A percentile compares a stretch with the other conserved stretches of the same genome.
Evolutionary conservation across 1,140 invertebrate species (phyloP).

Genomic region (Harpegnathos saltator): DNA sequence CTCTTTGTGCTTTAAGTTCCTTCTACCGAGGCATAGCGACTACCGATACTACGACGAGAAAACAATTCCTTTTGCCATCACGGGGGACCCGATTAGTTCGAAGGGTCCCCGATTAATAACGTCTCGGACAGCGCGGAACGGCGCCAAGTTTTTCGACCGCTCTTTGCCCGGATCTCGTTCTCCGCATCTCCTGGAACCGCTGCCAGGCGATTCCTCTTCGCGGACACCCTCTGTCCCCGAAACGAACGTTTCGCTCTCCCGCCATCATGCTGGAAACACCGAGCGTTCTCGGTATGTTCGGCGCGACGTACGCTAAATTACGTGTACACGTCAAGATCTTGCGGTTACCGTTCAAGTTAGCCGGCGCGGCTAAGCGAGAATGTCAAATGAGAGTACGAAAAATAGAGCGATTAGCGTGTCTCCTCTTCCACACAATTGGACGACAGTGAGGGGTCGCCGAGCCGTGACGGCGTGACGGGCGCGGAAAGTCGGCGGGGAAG

Average conservation of each 20-base stretch:
- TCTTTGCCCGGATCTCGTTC: background rate
- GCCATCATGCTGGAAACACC: background rate
- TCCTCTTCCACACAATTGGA: constrained; percentile 32
- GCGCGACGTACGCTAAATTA: background rate
- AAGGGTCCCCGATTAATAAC: constrained; percentile 58
- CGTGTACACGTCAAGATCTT: background rate
- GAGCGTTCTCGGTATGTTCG: background rate
- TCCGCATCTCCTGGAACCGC: constrained; percentile 37
- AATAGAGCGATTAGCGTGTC: constrained; percentile 21
- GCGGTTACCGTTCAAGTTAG: constrained; percentile 14
- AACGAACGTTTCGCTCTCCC: constrained; percentile 34
- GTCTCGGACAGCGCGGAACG: constrained; percentile 59
- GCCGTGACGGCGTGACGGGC: constrained; percentile 2
- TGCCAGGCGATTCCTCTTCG: constrained; percentile 24
- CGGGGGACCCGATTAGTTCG: constrained; percentile 62
- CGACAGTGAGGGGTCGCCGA: constrained; percentile 28
- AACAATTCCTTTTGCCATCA: constrained; percentile 80
- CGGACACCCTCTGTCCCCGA: constrained; percentile 21
- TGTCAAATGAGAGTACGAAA: constrained; percentile 50
- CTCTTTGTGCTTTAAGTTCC: constrained; percentile 33
- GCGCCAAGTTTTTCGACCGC: constrained; percentile 52
- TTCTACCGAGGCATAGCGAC: constrained; percentile 77
- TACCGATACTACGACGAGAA: constrained; percentile 75
- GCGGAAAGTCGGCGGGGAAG: background rate
- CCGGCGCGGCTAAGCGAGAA: background rate